Base-by-base conservation (phyloP, 1,140 invertebrate genomes). In the Cydia pomonella region DNA sequence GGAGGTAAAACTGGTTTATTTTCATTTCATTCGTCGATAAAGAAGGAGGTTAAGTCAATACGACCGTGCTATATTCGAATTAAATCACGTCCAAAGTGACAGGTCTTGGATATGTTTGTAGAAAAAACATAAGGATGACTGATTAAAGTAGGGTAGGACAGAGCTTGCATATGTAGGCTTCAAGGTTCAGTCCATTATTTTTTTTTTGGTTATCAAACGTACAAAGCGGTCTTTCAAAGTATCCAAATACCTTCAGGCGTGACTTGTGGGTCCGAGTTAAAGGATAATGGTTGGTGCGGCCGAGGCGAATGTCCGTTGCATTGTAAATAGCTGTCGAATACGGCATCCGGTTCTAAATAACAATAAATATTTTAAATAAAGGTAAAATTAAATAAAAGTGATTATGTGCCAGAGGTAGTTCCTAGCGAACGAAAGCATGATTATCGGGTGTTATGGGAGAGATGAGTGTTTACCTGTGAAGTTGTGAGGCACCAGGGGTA, bases 401-500 rank as follows among this genome's bases (percentile, higher is more conserved):
- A 3, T 59, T 21, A 59, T 59, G 53, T 59, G 53, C 53, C 18
- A 59, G 9, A 23, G 6, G 53, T 59, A 23, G 9, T 9, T 53
- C 16, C 1, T 59, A 59, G 53, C 21, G 21, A 23, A 59, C 21
- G 21, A 23, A 59, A 59, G 53, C 53, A n/a, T 21, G 50, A 53
- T 53, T 10, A n/a, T n/a, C n/a, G 21, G 18, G 53, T 59, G 21
- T 7, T 59, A 23, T 5, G 1, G 16, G n/a, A 50, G 18, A 23
- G 53, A 23, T 10, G 9, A 59, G 64, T 4, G 16, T n/a, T 82
- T 87, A 96, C 95, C 96, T 18, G 97, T 98, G 77, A 98, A 98
- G 82, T 96, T 96, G 84, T 97, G 96, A 21, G 94, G 94, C 25
- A 96, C 87, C 2, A 97, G 94, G 3, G 95, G 95, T 73, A 97